Base-by-base conservation (phyloP, 1,140 invertebrate species). In the Dolichoris vasculosae region DNA sequence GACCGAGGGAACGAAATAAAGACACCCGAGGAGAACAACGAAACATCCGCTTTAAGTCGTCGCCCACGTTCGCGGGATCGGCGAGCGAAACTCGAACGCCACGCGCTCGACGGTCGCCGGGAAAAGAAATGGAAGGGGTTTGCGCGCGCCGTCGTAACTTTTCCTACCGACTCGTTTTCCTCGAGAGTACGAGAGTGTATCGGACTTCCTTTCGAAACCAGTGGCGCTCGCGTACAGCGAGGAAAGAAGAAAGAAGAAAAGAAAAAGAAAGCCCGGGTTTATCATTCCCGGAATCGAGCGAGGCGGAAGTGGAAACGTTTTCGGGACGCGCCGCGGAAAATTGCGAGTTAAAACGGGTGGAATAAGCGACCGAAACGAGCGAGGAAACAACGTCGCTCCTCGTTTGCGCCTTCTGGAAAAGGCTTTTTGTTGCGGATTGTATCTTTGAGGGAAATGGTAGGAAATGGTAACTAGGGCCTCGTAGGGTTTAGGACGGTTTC, bases 11-110 rank as follows among this genome's bases (percentile, higher is more conserved):
- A 38, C 69, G 6, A 43, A 23, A 69, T 9, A 69, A 0, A 38
- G 3, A 1, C 8, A 11, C 11, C 9, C 32, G 38, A 43, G 30
- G 43, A 85, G 35, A 86, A 86, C 79, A 26, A 32, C 59, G 67
- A 78, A 75, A 82, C 78, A 71, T 77, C 75, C 78, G 82, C 81
- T 85, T 88, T 76, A 67, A 83, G 73, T 76, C 79, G 87, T 87
- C 79, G 87, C 87, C 88, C 87, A 87, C 85, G 63, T 87, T 86
- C 83, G 63, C 51, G 40, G n/a, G 73, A 80, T n/a, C n/a, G n/a
- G 55, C 59, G 13, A 46, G 76, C 55, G 38, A 84, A 85, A 83
- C 43, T 75, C 64, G 86, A 87, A 81, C 85, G 88, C n/a, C 86
- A 76, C 80, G 71, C 79, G 35, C 46, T 0, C 46, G n/a, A 32